phyloP scores from a whole-genome alignment of 2,888 invertebrate genomes.

The Parelbella ahira region DNA sequence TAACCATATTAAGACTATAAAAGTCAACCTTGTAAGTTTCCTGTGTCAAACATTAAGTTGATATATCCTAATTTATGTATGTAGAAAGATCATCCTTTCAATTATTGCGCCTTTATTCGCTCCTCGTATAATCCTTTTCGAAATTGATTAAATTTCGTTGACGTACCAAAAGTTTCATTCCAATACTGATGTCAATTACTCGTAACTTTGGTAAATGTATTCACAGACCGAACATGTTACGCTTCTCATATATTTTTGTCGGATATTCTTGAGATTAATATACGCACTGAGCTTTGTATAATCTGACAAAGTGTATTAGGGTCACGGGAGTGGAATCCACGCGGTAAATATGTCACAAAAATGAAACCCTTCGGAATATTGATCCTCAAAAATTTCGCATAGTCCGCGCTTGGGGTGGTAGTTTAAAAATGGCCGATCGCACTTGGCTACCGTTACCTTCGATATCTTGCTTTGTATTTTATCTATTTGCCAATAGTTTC shows the following conservation, averaged over 20 bases:
- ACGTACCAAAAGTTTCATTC: slow-evolving; percentile 1
- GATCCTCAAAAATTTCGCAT: slow-evolving; percentile 6
- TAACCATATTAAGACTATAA: no score
- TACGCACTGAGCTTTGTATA: slow-evolving; percentile 15
- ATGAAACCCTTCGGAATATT: slow-evolving; percentile 11
- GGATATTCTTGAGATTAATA: slow-evolving; percentile 1
- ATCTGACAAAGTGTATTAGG: slow-evolving; percentile 19
- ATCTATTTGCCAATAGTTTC: background rate
- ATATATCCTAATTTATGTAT: no score
- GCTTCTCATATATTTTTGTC: slow-evolving; percentile 5
- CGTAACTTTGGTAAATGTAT: background rate
- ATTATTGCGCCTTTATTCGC: no score
- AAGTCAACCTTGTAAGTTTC: no score
- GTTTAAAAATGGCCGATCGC: slow-evolving; percentile 1
- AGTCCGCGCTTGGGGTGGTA: background rate
- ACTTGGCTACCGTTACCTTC: background rate
- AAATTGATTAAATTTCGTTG: slow-evolving; percentile 5
- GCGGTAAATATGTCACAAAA: slow-evolving; percentile 17
- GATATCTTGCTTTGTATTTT: background rate
- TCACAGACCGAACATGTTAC: slow-evolving; percentile 1
- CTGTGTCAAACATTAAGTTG: no score
- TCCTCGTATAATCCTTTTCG: slow-evolving; percentile 1
- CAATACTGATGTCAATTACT: slow-evolving; percentile 2
- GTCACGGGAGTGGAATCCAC: slow-evolving; percentile 8
- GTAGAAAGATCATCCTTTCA: no score